These are phyloP conservation scores for Lonchura striata DNA, from an alignment of 2,113 vertebrate species.

Conservation along the genomic window DNA sequence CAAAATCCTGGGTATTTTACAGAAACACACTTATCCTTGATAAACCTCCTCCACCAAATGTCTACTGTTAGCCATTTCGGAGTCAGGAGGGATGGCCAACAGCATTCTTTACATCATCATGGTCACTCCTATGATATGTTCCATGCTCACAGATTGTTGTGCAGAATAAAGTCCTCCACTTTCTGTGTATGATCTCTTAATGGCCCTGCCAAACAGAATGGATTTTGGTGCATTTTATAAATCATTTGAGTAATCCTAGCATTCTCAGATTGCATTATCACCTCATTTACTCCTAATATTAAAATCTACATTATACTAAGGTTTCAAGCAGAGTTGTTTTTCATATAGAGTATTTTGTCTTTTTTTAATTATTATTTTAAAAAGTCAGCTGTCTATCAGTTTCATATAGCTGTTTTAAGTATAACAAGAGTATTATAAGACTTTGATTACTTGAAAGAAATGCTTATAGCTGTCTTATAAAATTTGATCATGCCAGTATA, in stretches of 20 bases:
- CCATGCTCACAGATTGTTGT: neutral
- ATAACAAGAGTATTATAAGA: neutral
- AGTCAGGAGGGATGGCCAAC: neutral
- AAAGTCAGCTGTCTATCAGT: neutral
- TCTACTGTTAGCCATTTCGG: neutral
- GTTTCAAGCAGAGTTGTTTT: neutral
- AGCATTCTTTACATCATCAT: neutral
- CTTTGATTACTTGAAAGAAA: neutral
- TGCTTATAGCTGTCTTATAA: neutral
- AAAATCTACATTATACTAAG: neutral
- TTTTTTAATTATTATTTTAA: neutral
- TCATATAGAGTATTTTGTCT: neutral
- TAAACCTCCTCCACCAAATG: neutral
- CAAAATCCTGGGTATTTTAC: neutral
- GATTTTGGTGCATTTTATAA: neutral
- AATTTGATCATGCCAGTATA: neutral
- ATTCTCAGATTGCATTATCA: neutral
- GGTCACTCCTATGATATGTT: neutral
- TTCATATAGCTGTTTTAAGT: neutral
- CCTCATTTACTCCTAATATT: neutral
- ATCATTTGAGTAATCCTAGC: neutral
- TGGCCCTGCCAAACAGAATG: neutral
- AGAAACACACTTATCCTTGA: neutral
- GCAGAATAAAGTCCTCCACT: neutral
- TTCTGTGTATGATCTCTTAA: neutral